Conservation (phyloP, 2,888 invertebrate species). For the Neocrepidodera transversa region DNA sequence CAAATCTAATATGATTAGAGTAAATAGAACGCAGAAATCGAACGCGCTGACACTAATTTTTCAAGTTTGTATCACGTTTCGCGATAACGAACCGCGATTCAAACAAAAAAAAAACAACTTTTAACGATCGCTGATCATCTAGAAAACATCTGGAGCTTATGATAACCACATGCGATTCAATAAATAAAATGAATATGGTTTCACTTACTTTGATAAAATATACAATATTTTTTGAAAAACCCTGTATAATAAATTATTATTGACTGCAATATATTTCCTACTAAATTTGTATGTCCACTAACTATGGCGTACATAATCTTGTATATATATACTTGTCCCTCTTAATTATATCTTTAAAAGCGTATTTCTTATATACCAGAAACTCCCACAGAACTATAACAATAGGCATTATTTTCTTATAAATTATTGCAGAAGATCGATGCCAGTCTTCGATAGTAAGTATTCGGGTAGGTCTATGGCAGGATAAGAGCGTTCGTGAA, state of each 20-base stretch:
- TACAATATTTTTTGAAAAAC: not conserved
- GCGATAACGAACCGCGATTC: not conserved
- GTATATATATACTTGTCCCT: slow-evolving; percentile 15
- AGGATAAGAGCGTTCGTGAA: slow-evolving; percentile 21
- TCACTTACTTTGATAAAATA: not conserved
- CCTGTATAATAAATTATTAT: not conserved
- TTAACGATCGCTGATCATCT: not conserved
- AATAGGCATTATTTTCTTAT: slow-evolving; percentile 28
- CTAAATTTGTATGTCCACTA: not conserved
- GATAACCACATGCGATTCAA: not conserved
- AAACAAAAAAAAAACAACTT: not conserved
- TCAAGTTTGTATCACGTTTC: not conserved
- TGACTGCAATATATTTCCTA: not conserved
- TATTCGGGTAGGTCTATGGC: slow-evolving; percentile 22
- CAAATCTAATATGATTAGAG: not conserved
- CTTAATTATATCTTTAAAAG: slow-evolving; percentile 21
- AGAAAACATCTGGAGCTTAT: not conserved
- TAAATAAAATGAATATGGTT: not conserved
- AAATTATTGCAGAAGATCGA: slow-evolving; percentile 24
- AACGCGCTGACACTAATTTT: not conserved
- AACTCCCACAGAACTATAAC: slow-evolving; percentile 28
- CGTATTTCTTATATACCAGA: slow-evolving; percentile 12
- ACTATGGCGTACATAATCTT: slow-evolving; percentile 6
- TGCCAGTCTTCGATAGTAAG: slow-evolving; percentile 19
- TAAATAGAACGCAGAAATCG: not conserved